These are phyloP conservation scores for Alauda arvensis DNA, from an alignment of 2,797 vertebrate genomes.

Conservation along the genomic window DNA sequence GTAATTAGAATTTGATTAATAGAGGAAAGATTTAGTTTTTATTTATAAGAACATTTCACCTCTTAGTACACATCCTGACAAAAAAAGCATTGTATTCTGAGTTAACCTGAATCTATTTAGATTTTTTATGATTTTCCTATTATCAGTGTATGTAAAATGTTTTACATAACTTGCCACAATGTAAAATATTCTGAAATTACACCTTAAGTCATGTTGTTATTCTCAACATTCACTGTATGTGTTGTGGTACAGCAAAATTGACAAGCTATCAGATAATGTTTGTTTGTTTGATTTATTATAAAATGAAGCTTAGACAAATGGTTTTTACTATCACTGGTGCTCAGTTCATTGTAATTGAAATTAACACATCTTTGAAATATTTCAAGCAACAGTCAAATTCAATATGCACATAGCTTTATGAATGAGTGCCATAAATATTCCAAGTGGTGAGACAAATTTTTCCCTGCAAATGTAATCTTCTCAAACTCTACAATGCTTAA, in stretches of 20 bases:
- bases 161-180: background rate
- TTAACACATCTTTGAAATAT: background rate
- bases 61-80: background rate
- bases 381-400: background rate
- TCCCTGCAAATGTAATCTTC: background rate
- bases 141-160: background rate
- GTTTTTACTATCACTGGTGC: background rate
- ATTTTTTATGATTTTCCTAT: background rate
- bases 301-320: background rate
- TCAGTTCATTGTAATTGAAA: background rate
- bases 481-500: background rate
- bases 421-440: background rate
- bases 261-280: background rate
- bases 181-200: background rate
- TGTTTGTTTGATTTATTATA: background rate
- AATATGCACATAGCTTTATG: background rate
- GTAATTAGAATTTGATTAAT: background rate
- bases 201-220: background rate
- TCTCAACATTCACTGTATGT: fast-evolving
- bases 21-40: background rate
- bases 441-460: background rate
- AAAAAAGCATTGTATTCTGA: background rate
- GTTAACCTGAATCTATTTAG: background rate
- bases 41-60: background rate
- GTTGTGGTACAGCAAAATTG: background rate